phyloP scores from a whole-genome alignment of 92 coral and sea anemone genomes.

The Muricea muricata region DNA sequence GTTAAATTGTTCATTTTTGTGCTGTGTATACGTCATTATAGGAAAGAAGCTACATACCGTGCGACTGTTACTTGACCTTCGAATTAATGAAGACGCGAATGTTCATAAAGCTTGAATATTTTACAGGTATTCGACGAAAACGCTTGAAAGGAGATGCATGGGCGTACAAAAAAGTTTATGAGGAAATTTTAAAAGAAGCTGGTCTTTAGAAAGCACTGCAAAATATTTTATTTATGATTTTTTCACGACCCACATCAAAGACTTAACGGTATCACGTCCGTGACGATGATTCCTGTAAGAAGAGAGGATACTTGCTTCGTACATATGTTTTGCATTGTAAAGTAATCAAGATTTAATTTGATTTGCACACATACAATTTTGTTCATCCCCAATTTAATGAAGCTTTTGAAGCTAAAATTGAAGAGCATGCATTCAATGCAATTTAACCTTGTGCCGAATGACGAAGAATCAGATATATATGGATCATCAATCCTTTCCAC shows the following conservation, averaged over 20 bases:
- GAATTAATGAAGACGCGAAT: too few species aligned
- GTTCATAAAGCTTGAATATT: not conserved
- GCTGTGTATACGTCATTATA: too few species aligned
- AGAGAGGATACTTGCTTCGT: too few species aligned
- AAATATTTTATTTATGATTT: slow-evolving; percentile 15
- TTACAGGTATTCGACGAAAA: slow-evolving; percentile 89
- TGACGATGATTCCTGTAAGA: too few species aligned
- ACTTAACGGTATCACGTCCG: too few species aligned
- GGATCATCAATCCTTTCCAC: too few species aligned
- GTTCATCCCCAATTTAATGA: not conserved
- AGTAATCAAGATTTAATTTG: too few species aligned
- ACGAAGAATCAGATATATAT: not conserved
- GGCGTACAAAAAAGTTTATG: slow-evolving; percentile 98
- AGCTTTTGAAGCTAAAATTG: not conserved
- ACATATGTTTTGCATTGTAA: too few species aligned
- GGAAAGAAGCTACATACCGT: too few species aligned
- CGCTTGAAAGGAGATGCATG: slow-evolving; percentile 99
- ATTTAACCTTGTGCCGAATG: not conserved
- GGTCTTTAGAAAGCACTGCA: slow-evolving; percentile 56
- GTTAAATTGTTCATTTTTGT: too few species aligned
- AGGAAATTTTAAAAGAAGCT: slow-evolving; percentile 87
- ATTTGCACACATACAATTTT: not conserved
- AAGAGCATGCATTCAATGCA: not conserved
- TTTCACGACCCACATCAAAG: not conserved
- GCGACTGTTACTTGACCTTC: too few species aligned